Conservation (phyloP, 2,797 vertebrate species). For the Nothura maculosa region DNA sequence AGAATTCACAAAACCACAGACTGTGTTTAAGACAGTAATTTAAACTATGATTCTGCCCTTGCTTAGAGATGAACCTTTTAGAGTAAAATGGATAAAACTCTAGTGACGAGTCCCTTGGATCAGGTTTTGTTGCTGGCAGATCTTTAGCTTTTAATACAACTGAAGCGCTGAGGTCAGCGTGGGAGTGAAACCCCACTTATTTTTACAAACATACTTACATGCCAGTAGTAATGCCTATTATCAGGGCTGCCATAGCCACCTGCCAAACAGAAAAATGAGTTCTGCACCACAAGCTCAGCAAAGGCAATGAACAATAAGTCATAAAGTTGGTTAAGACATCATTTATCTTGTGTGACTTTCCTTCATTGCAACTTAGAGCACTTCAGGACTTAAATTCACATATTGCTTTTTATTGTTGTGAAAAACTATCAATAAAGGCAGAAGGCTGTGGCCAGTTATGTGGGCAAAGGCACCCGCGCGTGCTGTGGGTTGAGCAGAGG, state of each 20-base stretch:
- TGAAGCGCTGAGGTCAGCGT: constrained; percentile 80
- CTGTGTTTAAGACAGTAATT: constrained; percentile 74
- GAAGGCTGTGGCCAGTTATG: constrained; percentile 23
- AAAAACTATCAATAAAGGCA: constrained; percentile 57
- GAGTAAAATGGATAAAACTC: constrained; percentile 77
- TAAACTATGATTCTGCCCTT: constrained; percentile 73
- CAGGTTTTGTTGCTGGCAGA: constrained; percentile 72
- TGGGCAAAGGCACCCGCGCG: constrained; percentile 6
- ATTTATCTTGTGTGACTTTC: constrained; percentile 74
- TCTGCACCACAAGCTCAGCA: constrained; percentile 63
- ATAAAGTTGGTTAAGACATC: constrained; percentile 82
- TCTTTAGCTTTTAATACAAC: constrained; percentile 60
- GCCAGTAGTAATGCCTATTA: constrained; percentile 75
- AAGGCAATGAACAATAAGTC: constrained; percentile 78
- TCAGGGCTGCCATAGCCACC: constrained; percentile 64
- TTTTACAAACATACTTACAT: constrained; percentile 72
- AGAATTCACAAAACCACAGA: constrained; percentile 59
- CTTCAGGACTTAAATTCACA: constrained; percentile 69
- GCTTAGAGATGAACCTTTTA: constrained; percentile 78
- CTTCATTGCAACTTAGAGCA: constrained; percentile 44
- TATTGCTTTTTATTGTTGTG: constrained; percentile 67
- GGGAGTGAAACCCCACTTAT: constrained; percentile 35
- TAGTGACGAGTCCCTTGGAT: constrained; percentile 61
- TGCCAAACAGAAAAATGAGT: constrained; percentile 78
- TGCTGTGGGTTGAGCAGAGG: constrained; percentile 60